These are phyloP conservation scores for Cetonia aurata DNA, from an alignment of 2,888 invertebrate genomes.

Conservation along the genomic window DNA sequence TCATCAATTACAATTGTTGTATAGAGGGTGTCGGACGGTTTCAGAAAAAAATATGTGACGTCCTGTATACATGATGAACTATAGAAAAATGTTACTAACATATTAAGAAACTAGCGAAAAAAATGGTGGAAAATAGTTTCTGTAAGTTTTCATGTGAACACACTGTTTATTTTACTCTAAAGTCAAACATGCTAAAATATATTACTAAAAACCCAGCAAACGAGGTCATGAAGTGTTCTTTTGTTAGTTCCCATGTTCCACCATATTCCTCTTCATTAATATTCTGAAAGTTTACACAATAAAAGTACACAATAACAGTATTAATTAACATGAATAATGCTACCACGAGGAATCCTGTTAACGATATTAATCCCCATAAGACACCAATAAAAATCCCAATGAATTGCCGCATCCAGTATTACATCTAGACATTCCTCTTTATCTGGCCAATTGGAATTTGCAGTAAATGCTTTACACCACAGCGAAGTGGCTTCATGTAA, in stretches of 20 bases:
- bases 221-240: conserved; percentile 99
- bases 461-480: conserved; percentile 80
- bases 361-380: conserved; percentile 92
- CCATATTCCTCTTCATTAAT: conserved; percentile 96
- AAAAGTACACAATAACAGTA: conserved; percentile 90
- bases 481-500: conserved; percentile 63
- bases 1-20: no score
- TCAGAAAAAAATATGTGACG: no score
- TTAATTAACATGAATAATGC: conserved; percentile 91
- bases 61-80: no score
- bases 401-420: conserved; percentile 96
- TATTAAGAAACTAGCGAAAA: no score
- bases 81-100: no score
- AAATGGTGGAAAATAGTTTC: no score
- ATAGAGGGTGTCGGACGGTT: no score
- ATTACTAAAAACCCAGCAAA: conserved; percentile 98
- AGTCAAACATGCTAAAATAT: no score
- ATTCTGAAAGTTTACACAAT: conserved; percentile 89
- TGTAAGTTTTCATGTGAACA: no score
- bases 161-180: no score
- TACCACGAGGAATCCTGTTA: conserved; percentile 94
- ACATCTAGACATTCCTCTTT: conserved; percentile 99
- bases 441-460: conserved; percentile 89
- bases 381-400: conserved; percentile 93
- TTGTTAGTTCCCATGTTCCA: conserved; percentile 96